Evolutionary conservation across 2,888 invertebrate species (phyloP).

Genomic region (Aspidiotus rigidus): DNA sequence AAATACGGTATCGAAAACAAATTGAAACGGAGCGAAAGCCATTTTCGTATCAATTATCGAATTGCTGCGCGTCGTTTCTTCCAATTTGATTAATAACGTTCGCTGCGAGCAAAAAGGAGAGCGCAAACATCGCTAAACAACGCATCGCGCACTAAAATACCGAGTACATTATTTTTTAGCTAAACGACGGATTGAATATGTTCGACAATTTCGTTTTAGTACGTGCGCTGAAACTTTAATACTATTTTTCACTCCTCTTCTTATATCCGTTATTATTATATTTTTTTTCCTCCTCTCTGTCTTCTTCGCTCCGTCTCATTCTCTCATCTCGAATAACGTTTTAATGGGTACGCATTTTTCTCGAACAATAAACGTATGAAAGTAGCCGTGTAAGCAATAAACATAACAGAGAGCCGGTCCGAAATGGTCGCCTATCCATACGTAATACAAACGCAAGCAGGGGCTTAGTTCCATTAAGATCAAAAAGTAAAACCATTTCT

Average conservation of each 20-base stretch:
- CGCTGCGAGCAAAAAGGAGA: too few species aligned
- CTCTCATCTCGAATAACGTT: slow-evolving; percentile 22
- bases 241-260: slow-evolving; percentile 20
- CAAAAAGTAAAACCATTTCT: slow-evolving; percentile 34
- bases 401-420: slow-evolving; percentile 28
- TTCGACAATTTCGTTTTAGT: slow-evolving; percentile 32
- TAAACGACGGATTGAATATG: slow-evolving; percentile 31
- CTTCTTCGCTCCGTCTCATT: background rate
- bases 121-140: too few species aligned
- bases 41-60: too few species aligned
- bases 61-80: too few species aligned
- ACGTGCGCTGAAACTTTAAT: slow-evolving; percentile 30
- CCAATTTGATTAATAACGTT: too few species aligned
- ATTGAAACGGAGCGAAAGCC: too few species aligned
- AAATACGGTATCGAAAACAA: too few species aligned
- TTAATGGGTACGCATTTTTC: slow-evolving; percentile 33
- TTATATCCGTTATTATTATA: background rate
- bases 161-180: too few species aligned
- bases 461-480: slow-evolving; percentile 31
- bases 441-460: slow-evolving; percentile 25
- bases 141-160: too few species aligned
- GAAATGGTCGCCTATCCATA: slow-evolving; percentile 28
- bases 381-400: slow-evolving; percentile 33
- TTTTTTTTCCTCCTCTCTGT: background rate
- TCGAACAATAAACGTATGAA: slow-evolving; percentile 31